Percentiles rank a stretch among this genome's conserved stretches.
phyloP scores from a whole-genome alignment of 2,888 invertebrate species.

The Melanophora roralis region DNA sequence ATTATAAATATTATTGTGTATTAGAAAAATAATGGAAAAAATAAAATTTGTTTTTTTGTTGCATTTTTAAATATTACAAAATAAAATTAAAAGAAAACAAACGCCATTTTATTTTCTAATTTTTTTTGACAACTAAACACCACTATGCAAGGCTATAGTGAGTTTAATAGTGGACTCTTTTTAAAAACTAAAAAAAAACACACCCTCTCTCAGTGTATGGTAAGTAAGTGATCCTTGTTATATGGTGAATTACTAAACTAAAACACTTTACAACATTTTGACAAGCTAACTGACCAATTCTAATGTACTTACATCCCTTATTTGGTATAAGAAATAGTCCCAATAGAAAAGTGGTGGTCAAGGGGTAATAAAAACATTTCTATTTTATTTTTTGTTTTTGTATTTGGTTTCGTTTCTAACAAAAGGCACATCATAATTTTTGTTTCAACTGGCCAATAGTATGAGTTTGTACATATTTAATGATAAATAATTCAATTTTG shows the following conservation, averaged over 20 bases:
- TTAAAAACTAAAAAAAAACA: neutral
- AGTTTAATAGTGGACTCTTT: neutral
- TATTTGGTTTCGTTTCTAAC: neutral
- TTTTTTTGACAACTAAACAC: neutral
- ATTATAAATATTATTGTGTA: conserved; percentile 33
- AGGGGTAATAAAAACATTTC: neutral
- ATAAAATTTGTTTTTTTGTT: conserved; percentile 58
- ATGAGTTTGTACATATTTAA: neutral
- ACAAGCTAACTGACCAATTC: conserved; percentile 47
- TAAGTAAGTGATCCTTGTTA: conserved; percentile 35
- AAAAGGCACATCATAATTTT: conserved; percentile 28
- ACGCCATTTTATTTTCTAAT: conserved; percentile 52
- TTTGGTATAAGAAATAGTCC: neutral
- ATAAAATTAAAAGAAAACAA: neutral
- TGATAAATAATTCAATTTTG: neutral
- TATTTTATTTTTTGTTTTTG: no score
- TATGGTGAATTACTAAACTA: neutral
- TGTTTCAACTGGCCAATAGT: conserved; percentile 19
- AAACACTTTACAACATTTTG: conserved; percentile 10
- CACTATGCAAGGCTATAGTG: neutral
- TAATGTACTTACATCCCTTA: conserved; percentile 27
- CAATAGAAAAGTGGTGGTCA: neutral
- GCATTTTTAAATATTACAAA: conserved; percentile 38
- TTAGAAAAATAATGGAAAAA: conserved; percentile 47
- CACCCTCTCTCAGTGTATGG: neutral